Percentiles rank a stretch among this genome's conserved stretches.
Evolutionary conservation across 2,113 vertebrate species (phyloP).

Genomic region (Chrysemys picta): DNA sequence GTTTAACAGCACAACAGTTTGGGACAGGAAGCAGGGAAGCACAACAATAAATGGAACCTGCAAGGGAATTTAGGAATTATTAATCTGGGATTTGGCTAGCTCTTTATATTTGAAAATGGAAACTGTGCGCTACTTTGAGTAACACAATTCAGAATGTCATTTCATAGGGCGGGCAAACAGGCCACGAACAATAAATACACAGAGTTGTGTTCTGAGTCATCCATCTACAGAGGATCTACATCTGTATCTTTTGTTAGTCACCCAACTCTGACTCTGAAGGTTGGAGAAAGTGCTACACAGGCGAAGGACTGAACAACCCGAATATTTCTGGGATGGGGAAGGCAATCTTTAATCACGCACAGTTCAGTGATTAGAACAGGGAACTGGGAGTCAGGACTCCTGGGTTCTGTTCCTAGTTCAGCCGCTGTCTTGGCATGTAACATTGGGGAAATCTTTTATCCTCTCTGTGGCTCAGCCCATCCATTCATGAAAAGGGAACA

Average conservation of each 20-base stretch:
- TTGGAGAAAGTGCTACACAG: neutral
- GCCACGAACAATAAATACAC: fast-evolving
- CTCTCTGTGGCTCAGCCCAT: neutral
- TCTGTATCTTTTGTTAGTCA: fast-evolving
- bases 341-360: neutral
- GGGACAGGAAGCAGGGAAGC: neutral
- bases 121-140: neutral
- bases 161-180: neutral
- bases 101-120: neutral
- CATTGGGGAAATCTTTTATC: neutral
- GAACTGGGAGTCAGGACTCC: neutral
- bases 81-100: neutral
- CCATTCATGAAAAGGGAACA: neutral
- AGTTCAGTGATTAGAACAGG: neutral
- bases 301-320: neutral
- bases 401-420: neutral
- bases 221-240: neutral
- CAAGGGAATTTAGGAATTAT: neutral
- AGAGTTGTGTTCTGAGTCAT: neutral
- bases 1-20: fast-evolving
- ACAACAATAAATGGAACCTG: neutral
- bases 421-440: neutral
- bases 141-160: neutral
- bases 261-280: neutral
- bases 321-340: neutral